Base-by-base conservation (phyloP, 1,140 invertebrate genomes). In the Lepidurus arcticus region DNA sequence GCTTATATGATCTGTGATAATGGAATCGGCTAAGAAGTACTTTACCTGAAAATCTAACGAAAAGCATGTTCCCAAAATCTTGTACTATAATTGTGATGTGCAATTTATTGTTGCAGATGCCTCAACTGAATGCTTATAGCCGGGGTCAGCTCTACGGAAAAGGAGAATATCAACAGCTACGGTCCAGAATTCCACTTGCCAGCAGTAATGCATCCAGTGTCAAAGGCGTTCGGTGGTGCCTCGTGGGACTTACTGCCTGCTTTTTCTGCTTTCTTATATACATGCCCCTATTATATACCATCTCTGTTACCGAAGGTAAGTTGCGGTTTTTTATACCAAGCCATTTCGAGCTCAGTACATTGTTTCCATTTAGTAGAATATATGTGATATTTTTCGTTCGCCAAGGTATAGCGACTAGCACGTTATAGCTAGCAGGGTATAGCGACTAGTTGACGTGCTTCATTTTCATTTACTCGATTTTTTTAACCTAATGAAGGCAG, bases 251-350 rank as follows among this genome's bases (percentile, higher is more conserved):
- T 21, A 65, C 53, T 65, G 53, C 53, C 53, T 65, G 53, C 53
- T 65, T 65, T 65, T 65, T 65, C 53, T 65, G 53, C 21, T 65
- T 65, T 65, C 53, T 65, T 16, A 21, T 65, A 65, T 65, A 65
- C 13, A 65, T 65, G 53, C 53, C 53, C 53, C n/a, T 65, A 65
- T 16, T 65, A 65, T 65, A 65, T 65, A 65, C 53, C 53, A 65
- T 65, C 7, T n/a, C 16, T 21, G n/a, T 65, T 21, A 65, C 16
- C n/a, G 53, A 65, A 65, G 53, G 53, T 65, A 65, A 65, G 53
- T 21, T 65, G 34, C 34, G 34, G 34, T 34, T 34, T 34, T 34
- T 34, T 34, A 34, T 34, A 34, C 34, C 34, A 34, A 34, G 34
- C 34, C 34, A 34, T 34, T 34, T 34, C 34, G 34, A 34, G 34